Base-by-base conservation (phyloP, 1,140 invertebrate genomes). In the Drosophila pseudoobscura region DNA sequence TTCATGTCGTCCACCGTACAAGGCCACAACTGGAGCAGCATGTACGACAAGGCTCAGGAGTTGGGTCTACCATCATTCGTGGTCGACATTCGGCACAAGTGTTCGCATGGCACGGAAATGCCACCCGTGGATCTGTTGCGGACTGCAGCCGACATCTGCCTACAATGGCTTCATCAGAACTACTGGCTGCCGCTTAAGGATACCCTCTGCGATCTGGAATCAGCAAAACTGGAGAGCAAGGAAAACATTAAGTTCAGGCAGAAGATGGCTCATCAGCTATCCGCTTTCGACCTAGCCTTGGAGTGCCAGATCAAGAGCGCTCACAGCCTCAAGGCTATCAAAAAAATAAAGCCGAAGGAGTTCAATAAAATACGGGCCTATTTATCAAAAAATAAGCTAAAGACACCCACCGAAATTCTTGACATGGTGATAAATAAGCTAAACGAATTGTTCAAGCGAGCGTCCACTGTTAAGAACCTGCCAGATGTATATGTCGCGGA, bases 1-100 rank as follows among this genome's bases (percentile, higher is more conserved):
- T 91, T 90, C 22, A 91, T 91, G 91, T 91, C 83, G 0, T 91
- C 91, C 8, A 92, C 90, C 2, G 90, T 90, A 46, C 89, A 91
- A 49, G 64, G 50, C 2, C 62, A 80, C 43, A 89, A 70, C 50
- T 78, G 89, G 78, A 62, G 45, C 26, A 90, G 87, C 50, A 92
- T 92, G 91, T 92, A 92, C 20, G 73, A 73, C 2, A 90, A 87
- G 0, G 91, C 91, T 6, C 58, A 53, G n/a, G 57, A 91, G 50
- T 52, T 92, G 31, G 84, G 84, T 0, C 52, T 92, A 8, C 71
- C 80, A 17, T 82, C 91, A 1, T 92, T 91, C 49, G 69, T 92
- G 0, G 90, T 92, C 0, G 91, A 92, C 55, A 56, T 92, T 8
- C 52, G 91, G 8, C 91, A 92, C 53, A 56, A 89, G 26, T 91